Evolutionary conservation across 2,113 vertebrate species (phyloP).

Genomic region (Garra rufa): DNA sequence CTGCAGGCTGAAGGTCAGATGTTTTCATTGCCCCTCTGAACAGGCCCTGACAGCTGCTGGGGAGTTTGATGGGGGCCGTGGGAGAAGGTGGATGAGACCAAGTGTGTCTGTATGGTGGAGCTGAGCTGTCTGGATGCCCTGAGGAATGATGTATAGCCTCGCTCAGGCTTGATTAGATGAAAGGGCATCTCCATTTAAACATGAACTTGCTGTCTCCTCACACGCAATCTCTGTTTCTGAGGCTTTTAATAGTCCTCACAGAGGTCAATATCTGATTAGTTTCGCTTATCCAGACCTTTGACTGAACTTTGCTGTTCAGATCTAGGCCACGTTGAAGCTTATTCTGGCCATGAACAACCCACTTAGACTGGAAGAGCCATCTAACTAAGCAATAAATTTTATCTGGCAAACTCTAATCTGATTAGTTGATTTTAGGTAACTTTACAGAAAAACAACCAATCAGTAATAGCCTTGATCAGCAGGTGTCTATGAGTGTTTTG

Average conservation of each 20-base stretch:
- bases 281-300: not conserved
- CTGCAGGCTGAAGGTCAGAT: slow-evolving; percentile 40
- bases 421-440: too few species aligned
- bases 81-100: slow-evolving; percentile 9
- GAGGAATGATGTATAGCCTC: slow-evolving; percentile 20
- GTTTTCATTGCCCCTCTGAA: slow-evolving; percentile 17
- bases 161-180: slow-evolving; percentile 12
- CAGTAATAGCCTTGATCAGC: too few species aligned
- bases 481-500: too few species aligned
- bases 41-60: slow-evolving; percentile 32
- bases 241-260: slow-evolving; percentile 1
- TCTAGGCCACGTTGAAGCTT: not conserved
- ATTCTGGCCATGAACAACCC: not conserved
- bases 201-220: not conserved
- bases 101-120: slow-evolving; percentile 22
- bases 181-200: slow-evolving; percentile 5
- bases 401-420: too few species aligned
- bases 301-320: not conserved
- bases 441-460: not conserved
- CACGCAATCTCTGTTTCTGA: not conserved
- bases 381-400: too few species aligned
- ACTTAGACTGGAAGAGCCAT: not conserved
- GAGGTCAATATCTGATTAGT: slow-evolving; percentile 18
- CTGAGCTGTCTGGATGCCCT: slow-evolving; percentile 20
- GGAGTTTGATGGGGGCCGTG: not conserved